Percentiles rank a stretch among this genome's conserved stretches.
Conservation (phyloP, 1,140 invertebrate species). For the Zaprionus kolodkinae region DNA sequence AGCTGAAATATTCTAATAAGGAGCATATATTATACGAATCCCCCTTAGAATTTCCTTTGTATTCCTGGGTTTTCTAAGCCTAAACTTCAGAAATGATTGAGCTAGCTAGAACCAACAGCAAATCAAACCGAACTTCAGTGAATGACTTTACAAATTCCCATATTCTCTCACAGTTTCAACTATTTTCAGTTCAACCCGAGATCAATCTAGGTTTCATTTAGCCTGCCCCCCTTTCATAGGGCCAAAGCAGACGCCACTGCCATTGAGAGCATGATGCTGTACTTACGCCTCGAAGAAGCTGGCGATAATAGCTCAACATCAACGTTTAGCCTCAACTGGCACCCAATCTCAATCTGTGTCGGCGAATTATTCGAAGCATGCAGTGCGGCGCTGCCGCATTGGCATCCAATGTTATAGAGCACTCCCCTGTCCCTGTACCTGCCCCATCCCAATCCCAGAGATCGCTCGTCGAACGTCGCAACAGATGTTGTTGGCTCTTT, state of each 20-base stretch:
- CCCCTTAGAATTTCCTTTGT: neutral
- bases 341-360: constrained; percentile 73
- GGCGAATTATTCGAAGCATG: constrained; percentile 78
- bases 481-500: constrained; percentile 14
- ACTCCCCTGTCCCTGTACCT: neutral
- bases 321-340: constrained; percentile 64
- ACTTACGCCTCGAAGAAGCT: constrained; percentile 43
- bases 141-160: neutral
- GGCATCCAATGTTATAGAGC: constrained; percentile 64
- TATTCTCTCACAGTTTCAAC: neutral
- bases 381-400: constrained; percentile 59
- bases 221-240: neutral
- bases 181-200: neutral
- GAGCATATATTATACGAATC: too few species aligned
- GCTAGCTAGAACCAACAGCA: too few species aligned
- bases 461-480: neutral
- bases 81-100: too few species aligned
- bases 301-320: constrained; percentile 60
- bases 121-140: neutral
- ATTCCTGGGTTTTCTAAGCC: neutral
- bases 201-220: neutral
- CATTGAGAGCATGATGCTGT: constrained; percentile 10
- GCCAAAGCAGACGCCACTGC: constrained; percentile 21
- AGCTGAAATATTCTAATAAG: too few species aligned
- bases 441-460: neutral